A percentile compares a stretch with the other conserved stretches of the same genome.
Evolutionary conservation across 2,888 invertebrate species (phyloP).

Genomic region (Ophioninae sp.): DNA sequence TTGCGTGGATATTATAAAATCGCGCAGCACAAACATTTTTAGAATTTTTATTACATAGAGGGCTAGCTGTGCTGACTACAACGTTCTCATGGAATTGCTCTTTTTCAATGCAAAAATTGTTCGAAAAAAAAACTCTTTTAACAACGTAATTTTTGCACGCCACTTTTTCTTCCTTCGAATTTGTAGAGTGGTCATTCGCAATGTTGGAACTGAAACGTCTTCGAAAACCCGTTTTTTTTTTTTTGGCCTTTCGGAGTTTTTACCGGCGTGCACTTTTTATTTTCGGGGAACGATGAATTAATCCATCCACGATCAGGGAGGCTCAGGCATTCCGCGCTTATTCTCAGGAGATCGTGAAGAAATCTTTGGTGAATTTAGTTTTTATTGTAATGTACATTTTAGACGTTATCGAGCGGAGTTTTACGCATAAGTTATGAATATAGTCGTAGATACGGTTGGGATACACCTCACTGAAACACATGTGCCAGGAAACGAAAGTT

Average conservation of each 20-base stretch:
- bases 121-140: not conserved
- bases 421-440: conserved; percentile 41
- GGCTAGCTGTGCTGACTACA: not conserved
- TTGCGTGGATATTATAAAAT: conserved; percentile 9
- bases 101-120: not conserved
- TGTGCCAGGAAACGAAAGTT: conserved; percentile 46
- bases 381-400: conserved; percentile 58
- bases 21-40: not conserved
- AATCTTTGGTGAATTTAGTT: conserved; percentile 56
- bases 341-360: conserved; percentile 48
- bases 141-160: not conserved
- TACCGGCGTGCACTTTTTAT: conserved; percentile 12
- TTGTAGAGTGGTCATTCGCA: not conserved
- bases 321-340: conserved; percentile 58
- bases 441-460: conserved; percentile 56
- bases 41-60: not conserved
- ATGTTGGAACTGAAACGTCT: not conserved
- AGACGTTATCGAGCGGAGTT: conserved; percentile 45
- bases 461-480: conserved; percentile 55
- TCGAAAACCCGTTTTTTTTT: not conserved
- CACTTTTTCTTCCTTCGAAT: not conserved
- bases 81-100: not conserved
- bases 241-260: not conserved
- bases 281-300: conserved; percentile 19
- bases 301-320: conserved; percentile 35